These are phyloP conservation scores for Chaetorhynchus papuensis DNA, from an alignment of 2,113 vertebrate species.

Conservation along the genomic window DNA sequence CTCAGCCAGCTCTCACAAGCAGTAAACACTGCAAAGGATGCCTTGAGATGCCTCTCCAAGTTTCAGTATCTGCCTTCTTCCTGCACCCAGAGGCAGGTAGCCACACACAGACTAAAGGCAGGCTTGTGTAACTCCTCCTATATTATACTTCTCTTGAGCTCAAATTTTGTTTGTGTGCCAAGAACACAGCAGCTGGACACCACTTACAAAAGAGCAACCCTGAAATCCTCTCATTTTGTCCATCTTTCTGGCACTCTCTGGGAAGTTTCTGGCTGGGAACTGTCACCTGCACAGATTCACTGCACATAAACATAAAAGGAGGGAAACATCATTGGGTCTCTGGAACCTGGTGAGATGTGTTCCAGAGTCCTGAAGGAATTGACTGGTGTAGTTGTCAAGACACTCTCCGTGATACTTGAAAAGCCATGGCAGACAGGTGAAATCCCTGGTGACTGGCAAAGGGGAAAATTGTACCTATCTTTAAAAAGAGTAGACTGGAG, in stretches of 20 bases:
- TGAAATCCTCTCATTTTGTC: not conserved
- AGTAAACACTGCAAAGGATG: not conserved
- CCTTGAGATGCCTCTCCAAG: not conserved
- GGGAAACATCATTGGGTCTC: not conserved
- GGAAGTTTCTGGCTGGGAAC: not conserved
- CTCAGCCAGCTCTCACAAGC: not conserved
- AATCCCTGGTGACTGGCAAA: not conserved
- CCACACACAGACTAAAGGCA: not conserved
- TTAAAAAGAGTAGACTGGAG: not conserved
- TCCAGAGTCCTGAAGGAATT: not conserved
- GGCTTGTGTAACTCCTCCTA: not conserved
- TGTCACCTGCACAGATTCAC: not conserved
- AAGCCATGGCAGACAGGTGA: not conserved
- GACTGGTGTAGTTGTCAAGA: not conserved
- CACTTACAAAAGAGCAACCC: not conserved
- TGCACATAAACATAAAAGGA: not conserved
- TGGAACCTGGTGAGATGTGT: not conserved
- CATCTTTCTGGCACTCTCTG: not conserved
- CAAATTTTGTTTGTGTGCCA: not conserved
- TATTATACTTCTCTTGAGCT: not conserved
- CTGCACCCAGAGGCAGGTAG: not conserved
- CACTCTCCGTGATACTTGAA: not conserved
- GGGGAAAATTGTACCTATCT: not conserved
- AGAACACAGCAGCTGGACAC: not conserved
- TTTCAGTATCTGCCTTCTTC: not conserved